phyloP scores from a whole-genome alignment of 1,140 invertebrate species.

The Cotesia typhae region DNA sequence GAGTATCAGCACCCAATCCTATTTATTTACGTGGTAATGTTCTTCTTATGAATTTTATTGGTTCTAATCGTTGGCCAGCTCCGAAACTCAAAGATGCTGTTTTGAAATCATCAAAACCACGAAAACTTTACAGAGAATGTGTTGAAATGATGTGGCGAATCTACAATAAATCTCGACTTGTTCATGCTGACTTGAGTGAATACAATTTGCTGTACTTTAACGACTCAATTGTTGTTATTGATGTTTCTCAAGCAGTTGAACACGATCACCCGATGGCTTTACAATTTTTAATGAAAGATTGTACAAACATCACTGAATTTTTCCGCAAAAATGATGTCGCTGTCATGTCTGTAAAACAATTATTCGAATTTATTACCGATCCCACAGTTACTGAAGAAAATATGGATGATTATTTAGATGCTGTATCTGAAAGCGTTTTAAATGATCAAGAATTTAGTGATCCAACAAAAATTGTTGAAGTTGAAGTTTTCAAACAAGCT shows the following conservation, averaged over 20 bases:
- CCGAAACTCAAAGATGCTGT: conserved; percentile 86
- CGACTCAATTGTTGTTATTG: conserved; percentile 88
- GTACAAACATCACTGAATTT: conserved; percentile 92
- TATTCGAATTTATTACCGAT: conserved; percentile 98
- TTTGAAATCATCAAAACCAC: conserved; percentile 72
- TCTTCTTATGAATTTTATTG: conserved; percentile 94
- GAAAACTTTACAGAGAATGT: conserved; percentile 88
- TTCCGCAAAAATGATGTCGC: conserved; percentile 90
- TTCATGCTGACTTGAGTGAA: conserved; percentile 98
- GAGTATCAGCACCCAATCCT: conserved; percentile 85
- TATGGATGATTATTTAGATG: conserved; percentile 81
- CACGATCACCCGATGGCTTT: conserved; percentile 96
- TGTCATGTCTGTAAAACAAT: conserved; percentile 87
- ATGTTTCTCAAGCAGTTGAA: conserved; percentile 98
- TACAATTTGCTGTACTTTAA: conserved; percentile 93
- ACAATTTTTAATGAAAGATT: conserved; percentile 94
- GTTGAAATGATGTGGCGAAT: conserved; percentile 91
- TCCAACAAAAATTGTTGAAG: conserved; percentile 79
- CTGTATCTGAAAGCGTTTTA: conserved; percentile 72
- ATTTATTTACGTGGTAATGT: conserved; percentile 90
- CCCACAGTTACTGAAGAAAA: conserved; percentile 83
- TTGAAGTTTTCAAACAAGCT: conserved; percentile 92
- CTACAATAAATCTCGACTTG: conserved; percentile 91
- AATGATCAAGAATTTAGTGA: conserved; percentile 71
- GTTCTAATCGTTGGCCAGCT: conserved; percentile 88